Percentiles rank a stretch among this genome's conserved stretches.
Conservation (phyloP, 2,888 invertebrate species). For the Drepana falcataria region DNA sequence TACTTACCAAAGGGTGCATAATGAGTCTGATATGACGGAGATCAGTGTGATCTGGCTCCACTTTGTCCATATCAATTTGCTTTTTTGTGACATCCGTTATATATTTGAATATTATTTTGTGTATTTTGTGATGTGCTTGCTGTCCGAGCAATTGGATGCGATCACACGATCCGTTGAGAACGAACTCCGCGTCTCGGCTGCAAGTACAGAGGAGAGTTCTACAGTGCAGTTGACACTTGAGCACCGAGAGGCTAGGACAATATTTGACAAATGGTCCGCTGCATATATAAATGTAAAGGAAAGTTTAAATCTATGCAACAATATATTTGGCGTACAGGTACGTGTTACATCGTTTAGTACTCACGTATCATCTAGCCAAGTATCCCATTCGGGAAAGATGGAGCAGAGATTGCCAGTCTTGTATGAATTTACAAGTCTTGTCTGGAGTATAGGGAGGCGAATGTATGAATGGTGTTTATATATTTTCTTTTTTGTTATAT, state of each 20-base stretch:
- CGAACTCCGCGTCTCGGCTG: slow-evolving; percentile 2
- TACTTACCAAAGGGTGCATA: not conserved
- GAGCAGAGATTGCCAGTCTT: too few species aligned
- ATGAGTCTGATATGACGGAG: not conserved
- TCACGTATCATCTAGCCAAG: too few species aligned
- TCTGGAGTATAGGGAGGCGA: too few species aligned
- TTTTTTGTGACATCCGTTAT: slow-evolving; percentile 22
- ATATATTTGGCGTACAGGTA: slow-evolving; percentile 33
- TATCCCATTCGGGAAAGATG: too few species aligned
- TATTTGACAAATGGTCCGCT: slow-evolving; percentile 28
- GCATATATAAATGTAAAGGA: slow-evolving; percentile 28
- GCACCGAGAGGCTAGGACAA: slow-evolving; percentile 4
- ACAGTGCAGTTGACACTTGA: not conserved
- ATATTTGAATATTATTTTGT: slow-evolving; percentile 25
- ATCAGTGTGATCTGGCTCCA: slow-evolving; percentile 2
- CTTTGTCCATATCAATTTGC: slow-evolving; percentile 7
- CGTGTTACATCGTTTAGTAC: too few species aligned
- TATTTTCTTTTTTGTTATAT: too few species aligned
- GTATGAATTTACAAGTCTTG: too few species aligned
- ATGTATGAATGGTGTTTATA: too few species aligned
- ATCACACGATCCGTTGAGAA: slow-evolving; percentile 21
- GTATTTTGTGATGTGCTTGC: slow-evolving; percentile 19
- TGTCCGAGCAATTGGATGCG: slow-evolving; percentile 28
- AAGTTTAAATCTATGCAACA: slow-evolving; percentile 24
- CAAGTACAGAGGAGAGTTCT: not conserved